Evolutionary conservation across 2,888 invertebrate species (phyloP), one percentile per base, ranked within the genome.

Genomic region (Lamellibrachia satsuma): DNA sequence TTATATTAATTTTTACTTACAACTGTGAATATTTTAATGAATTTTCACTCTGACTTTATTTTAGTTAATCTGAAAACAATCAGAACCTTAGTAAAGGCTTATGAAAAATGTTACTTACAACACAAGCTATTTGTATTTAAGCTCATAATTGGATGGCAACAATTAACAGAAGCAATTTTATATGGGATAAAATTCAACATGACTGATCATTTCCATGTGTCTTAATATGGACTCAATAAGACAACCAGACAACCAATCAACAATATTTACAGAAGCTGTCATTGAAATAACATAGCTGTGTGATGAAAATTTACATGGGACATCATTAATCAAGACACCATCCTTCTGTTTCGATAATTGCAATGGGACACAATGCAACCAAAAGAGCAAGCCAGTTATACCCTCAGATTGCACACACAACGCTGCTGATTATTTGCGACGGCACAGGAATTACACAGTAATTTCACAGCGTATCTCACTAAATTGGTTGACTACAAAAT

Each of bases 281-380:
- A 75, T 75, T 75, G 75, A 75, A 75, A 75, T 75, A 75, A 75
- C 75, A 75, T 22, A 22, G 75, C 75, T 22, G 75, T 22, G 75
- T 75, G 22, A 75, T 75, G 75, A 15, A 75, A 75, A 75, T 75
- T 75, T 75, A 75, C 75, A 75, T 75, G 75, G 22, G 75, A 75
- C 75, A 15, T 75, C 75, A 75, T 75, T 75, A 75, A 75, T 75
- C 75, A 75, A 75, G 75, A 75, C 75, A 75, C 75, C 75, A 75
- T 75, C 75, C 75, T 75, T 75, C 75, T 22, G 75, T 75, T 75
- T 75, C 75, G 75, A 75, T 75, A 75, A 75, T 75, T 75, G 75
- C 75, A 75, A 75, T 75, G 75, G 75, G 75, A 75, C 75, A n/a
- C 75, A 75, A 75, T 75, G 75, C 75, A 75, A 75, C 75, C 75